phyloP scores from a whole-genome alignment of 2,113 vertebrate genomes.

The Myocastor coypus region DNA sequence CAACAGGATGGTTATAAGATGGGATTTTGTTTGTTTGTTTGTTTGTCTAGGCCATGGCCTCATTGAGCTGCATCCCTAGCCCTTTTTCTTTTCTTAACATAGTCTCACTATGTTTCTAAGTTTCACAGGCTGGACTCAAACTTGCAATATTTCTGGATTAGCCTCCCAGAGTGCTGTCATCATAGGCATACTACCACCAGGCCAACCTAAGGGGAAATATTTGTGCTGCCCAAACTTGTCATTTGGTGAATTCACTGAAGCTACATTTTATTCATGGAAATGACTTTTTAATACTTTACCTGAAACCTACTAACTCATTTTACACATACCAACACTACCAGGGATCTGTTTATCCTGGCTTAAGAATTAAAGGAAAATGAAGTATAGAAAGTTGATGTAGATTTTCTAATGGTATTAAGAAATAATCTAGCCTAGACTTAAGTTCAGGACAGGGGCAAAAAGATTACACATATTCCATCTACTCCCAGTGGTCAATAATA shows the following conservation, averaged over 20 bases:
- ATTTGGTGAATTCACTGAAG: neutral
- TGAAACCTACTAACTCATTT: neutral
- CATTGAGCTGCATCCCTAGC: neutral
- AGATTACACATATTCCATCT: neutral
- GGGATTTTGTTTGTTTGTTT: neutral
- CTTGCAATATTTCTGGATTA: neutral
- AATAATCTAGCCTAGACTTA: neutral
- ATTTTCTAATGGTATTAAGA: neutral
- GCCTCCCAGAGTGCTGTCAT: no score
- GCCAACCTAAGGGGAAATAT: neutral
- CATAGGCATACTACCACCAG: neutral
- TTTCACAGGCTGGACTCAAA: neutral
- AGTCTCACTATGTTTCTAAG: neutral
- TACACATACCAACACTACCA: neutral
- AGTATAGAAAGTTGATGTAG: neutral
- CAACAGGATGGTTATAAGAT: neutral
- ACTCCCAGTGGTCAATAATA: neutral
- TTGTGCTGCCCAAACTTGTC: neutral
- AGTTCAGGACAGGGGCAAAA: neutral
- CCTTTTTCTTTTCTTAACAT: neutral
- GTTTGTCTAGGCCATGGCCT: neutral
- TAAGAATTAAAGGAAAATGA: conserved; percentile 15
- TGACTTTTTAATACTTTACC: neutral
- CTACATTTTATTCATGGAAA: neutral
- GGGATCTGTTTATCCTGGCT: neutral